These are phyloP conservation scores for Scaptomyza tumidula DNA, from an alignment of 2,888 invertebrate genomes.

Conservation along the genomic window DNA sequence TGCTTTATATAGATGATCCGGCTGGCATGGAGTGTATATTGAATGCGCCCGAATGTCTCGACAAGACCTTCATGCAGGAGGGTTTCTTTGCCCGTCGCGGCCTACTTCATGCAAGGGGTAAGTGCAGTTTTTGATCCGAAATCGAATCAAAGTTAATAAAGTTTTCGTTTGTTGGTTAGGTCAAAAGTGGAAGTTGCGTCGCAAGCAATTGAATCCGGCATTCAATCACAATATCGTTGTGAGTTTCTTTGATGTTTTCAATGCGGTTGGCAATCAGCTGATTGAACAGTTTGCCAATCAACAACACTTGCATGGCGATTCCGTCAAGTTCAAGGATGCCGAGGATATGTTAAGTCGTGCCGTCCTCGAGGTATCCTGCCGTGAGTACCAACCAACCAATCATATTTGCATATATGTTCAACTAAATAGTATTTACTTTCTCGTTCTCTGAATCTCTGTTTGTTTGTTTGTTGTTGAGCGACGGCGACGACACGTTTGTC, in stretches of 20 bases:
- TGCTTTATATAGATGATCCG: constrained; percentile 82
- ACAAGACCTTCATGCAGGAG: constrained; percentile 82
- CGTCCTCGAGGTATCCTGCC: constrained; percentile 81
- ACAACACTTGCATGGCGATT: constrained; percentile 58
- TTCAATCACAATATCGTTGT: constrained; percentile 80
- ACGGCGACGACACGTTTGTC: constrained; percentile 55
- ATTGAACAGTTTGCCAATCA: constrained; percentile 63
- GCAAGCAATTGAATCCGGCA: constrained; percentile 82
- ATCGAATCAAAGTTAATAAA: not conserved
- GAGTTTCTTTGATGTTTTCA: constrained; percentile 80
- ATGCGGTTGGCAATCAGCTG: constrained; percentile 79
- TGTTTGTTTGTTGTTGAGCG: constrained; percentile 4
- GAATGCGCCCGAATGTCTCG: constrained; percentile 82
- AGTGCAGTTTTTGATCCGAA: constrained; percentile 5
- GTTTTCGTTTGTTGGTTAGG: constrained; percentile 54
- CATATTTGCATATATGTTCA: too few relatives aligned
- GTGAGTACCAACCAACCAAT: constrained; percentile 68
- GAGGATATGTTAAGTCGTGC: constrained; percentile 82
- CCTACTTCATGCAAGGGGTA: constrained; percentile 81
- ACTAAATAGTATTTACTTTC: not conserved
- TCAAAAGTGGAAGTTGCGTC: constrained; percentile 81
- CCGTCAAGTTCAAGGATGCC: constrained; percentile 72
- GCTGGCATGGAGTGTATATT: constrained; percentile 78
- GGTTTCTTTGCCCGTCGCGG: constrained; percentile 82
- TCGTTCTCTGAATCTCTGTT: not conserved